phyloP scores from a whole-genome alignment of 2,113 vertebrate genomes.

The Taxidea taxus region DNA sequence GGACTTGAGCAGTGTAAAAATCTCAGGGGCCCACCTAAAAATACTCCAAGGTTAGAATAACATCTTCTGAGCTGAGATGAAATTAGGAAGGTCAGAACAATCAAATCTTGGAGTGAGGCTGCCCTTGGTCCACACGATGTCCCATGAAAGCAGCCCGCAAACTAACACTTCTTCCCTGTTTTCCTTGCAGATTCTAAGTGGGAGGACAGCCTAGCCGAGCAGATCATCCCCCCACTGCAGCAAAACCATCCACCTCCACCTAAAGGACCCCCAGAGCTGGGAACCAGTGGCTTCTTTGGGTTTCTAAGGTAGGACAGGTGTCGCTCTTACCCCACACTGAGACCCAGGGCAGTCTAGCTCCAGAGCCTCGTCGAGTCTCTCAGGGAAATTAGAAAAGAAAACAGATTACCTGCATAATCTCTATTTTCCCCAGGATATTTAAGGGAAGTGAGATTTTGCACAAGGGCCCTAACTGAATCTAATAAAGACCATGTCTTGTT shows the following conservation, averaged over 20 bases:
- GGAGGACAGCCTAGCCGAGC: background rate
- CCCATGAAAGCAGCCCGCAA: background rate
- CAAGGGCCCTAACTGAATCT: background rate
- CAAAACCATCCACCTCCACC: background rate
- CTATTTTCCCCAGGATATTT: background rate
- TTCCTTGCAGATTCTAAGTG: conserved; percentile 39
- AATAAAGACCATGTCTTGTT: background rate
- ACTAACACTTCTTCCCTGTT: background rate
- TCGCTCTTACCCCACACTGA: background rate
- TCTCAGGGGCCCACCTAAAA: background rate
- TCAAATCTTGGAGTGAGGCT: background rate
- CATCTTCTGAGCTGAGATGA: conserved; percentile 8
- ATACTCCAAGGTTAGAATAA: conserved; percentile 4
- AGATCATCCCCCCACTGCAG: background rate
- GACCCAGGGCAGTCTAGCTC: background rate
- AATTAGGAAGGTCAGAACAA: conserved; percentile 22
- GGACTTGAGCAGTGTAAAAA: background rate
- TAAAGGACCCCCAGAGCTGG: background rate
- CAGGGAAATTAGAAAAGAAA: background rate
- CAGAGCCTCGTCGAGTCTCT: background rate
- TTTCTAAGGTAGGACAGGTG: conserved; percentile 64
- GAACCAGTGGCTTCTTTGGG: conserved; percentile 44
- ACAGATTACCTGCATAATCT: background rate
- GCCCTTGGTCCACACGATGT: background rate
- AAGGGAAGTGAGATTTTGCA: background rate